Evolutionary conservation across 2,113 vertebrate species (phyloP).

Genomic region (Campylomormyrus numenius): DNA sequence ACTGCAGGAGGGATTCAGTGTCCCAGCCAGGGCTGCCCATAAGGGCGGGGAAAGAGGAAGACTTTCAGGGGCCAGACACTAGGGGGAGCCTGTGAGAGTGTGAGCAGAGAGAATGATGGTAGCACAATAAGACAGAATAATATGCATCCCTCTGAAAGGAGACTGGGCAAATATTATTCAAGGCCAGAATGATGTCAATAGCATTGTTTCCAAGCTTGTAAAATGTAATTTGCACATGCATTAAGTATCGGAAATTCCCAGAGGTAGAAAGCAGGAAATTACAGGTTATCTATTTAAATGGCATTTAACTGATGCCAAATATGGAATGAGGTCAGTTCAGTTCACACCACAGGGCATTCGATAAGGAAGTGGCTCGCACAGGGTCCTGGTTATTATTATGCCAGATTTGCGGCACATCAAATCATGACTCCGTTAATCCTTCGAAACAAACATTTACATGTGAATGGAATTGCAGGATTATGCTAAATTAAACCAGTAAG

Average conservation of each 20-base stretch:
- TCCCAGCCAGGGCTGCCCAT: neutral
- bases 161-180: conserved; percentile 35
- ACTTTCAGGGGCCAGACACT: neutral
- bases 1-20: neutral
- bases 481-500: neutral
- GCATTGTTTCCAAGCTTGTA: conserved; percentile 36
- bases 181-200: conserved; percentile 13
- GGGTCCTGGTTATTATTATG: neutral
- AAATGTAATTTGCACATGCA: conserved; percentile 35
- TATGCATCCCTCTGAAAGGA: conserved; percentile 13
- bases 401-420: neutral
- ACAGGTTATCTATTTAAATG: neutral
- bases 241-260: conserved; percentile 21
- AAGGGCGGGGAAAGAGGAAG: neutral
- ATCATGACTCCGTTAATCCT: neutral
- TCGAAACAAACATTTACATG: neutral
- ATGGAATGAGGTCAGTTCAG: neutral
- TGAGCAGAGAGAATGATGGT: neutral
- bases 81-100: neutral
- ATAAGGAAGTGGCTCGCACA: neutral
- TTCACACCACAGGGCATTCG: neutral
- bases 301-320: neutral
- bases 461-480: neutral
- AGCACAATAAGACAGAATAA: neutral
- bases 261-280: conserved; percentile 13